Conservation (phyloP, 2,797 vertebrate genomes). For the Pseudochromis fuscus region DNA sequence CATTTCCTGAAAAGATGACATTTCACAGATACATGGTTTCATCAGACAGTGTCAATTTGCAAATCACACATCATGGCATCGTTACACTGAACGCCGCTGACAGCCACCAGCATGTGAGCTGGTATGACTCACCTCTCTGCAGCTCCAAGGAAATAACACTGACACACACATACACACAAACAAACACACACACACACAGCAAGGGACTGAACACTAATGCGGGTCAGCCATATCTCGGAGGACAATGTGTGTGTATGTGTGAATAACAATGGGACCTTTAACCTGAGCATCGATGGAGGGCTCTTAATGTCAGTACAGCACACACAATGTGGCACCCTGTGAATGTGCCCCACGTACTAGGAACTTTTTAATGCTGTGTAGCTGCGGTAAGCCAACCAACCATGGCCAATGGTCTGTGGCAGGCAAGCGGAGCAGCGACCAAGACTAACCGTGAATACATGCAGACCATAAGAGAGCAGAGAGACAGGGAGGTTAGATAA, state of each 20-base stretch:
- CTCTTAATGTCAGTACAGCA: constrained; percentile 45
- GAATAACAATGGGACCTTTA: constrained; percentile 57
- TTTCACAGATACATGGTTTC: constrained; percentile 47
- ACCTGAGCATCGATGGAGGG: constrained; percentile 37
- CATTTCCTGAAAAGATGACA: constrained; percentile 63
- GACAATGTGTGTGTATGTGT: constrained; percentile 24
- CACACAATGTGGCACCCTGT: constrained; percentile 37
- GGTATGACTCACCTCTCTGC: constrained; percentile 75
- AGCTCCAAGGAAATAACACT: constrained; percentile 63
- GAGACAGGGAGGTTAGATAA: constrained; percentile 39
- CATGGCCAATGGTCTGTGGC: constrained; percentile 70
- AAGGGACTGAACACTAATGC: constrained; percentile 3
- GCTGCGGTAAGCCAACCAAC: constrained; percentile 64
- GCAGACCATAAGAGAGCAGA: constrained; percentile 51
- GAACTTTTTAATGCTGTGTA: constrained; percentile 61
- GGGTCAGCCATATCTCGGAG: constrained; percentile 41
- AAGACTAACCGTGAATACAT: constrained; percentile 63
- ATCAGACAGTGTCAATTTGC: constrained; percentile 60
- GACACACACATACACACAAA: constrained; percentile 54
- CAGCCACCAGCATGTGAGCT: constrained; percentile 60
- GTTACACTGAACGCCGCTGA: constrained; percentile 36
- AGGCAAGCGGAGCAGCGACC: constrained; percentile 62
- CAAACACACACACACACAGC: constrained; percentile 15
- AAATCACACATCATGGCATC: constrained; percentile 64
- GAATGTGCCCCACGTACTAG: constrained; percentile 49